phyloP scores from a whole-genome alignment of 2,888 invertebrate genomes.

The Diarsia mendica region DNA sequence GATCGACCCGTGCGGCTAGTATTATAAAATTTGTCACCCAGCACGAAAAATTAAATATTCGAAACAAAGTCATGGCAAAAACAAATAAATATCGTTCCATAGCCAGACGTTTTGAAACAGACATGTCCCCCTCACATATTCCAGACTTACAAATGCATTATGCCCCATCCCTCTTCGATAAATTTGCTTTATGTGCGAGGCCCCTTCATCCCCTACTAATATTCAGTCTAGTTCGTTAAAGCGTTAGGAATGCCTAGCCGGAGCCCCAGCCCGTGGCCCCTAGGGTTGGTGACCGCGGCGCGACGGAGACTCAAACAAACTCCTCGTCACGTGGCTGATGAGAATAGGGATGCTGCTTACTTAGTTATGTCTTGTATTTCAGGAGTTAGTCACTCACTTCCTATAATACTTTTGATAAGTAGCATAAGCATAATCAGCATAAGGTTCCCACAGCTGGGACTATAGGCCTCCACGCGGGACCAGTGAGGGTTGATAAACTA shows the following conservation, averaged over 20 bases:
- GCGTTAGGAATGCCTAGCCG: conserved; percentile 46
- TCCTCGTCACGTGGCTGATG: conserved; percentile 48
- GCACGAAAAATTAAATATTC: neutral
- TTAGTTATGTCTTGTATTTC: no score
- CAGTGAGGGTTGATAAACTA: neutral
- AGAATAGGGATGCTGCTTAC: conserved; percentile 11
- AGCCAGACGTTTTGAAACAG: conserved; percentile 21
- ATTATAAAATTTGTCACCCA: neutral
- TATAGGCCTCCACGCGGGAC: no score
- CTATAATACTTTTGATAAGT: neutral
- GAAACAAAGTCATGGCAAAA: neutral
- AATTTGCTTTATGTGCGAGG: conserved; percentile 60
- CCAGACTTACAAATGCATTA: conserved; percentile 54
- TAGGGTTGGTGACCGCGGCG: conserved; percentile 64
- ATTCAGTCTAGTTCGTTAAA: conserved; percentile 57
- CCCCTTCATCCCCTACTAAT: conserved; percentile 54
- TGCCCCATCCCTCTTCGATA: conserved; percentile 54
- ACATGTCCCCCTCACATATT: conserved; percentile 21
- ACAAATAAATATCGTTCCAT: neutral
- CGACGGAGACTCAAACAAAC: conserved; percentile 56
- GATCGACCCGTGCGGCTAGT: no score
- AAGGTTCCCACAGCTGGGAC: no score
- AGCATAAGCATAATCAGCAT: no score
- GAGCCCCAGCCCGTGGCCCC: conserved; percentile 2
- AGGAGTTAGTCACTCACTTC: neutral